A percentile compares a stretch with the other conserved stretches of the same genome.
These are phyloP conservation scores for Stomatorhinus ivindoensis DNA, from an alignment of 2,113 vertebrate genomes.

Conservation along the genomic window DNA sequence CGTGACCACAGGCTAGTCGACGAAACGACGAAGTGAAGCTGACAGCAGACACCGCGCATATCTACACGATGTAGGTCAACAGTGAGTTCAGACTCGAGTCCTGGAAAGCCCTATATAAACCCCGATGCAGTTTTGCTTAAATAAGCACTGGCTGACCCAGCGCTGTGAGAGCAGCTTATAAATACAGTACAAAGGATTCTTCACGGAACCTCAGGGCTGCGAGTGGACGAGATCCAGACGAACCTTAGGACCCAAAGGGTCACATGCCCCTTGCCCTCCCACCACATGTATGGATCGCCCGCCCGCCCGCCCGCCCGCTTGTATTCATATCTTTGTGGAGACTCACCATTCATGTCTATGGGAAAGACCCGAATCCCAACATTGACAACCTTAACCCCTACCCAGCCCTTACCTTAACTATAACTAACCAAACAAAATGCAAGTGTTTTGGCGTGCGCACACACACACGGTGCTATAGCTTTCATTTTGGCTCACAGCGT, in stretches of 20 bases:
- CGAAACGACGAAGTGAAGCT: neutral
- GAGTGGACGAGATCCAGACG: neutral
- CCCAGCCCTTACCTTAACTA: neutral
- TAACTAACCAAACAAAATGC: neutral
- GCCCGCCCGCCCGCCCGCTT: neutral
- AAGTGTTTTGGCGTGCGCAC: neutral
- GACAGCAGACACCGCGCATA: neutral
- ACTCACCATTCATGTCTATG: neutral
- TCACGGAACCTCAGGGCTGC: neutral
- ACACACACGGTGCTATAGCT: slow-evolving; percentile 47
- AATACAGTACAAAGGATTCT: neutral
- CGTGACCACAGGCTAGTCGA: neutral
- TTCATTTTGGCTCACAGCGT: slow-evolving; percentile 58
- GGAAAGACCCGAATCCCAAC: neutral
- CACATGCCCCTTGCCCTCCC: slow-evolving; percentile 54
- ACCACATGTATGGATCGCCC: slow-evolving; percentile 23
- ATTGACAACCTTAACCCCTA: no score
- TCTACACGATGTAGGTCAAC: neutral
- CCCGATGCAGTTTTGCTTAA: neutral
- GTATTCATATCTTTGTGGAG: neutral
- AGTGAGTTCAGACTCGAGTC: neutral
- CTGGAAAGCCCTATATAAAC: neutral
- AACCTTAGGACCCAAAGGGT: slow-evolving; percentile 34
- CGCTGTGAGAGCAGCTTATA: neutral
- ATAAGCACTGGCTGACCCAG: neutral